phyloP scores from a whole-genome alignment of 2,797 vertebrate genomes.

The Spea hammondii region DNA sequence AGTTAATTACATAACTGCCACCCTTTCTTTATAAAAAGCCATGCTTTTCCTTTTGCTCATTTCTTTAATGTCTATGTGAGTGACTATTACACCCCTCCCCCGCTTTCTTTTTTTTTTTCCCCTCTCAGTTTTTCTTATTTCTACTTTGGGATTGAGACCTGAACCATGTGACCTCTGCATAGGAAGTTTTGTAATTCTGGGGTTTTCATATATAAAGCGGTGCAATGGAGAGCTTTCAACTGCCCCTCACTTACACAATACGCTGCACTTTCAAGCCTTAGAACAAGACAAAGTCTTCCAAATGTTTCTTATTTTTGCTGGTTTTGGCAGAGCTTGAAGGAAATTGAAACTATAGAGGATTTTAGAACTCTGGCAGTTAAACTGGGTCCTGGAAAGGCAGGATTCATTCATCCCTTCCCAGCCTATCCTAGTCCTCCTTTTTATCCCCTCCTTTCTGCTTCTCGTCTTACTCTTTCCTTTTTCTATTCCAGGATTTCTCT shows the following conservation, averaged over 20 bases:
- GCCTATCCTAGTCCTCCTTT: constrained; percentile 24
- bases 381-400: constrained; percentile 28
- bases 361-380: constrained; percentile 46
- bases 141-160: not conserved
- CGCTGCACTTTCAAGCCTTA: constrained; percentile 22
- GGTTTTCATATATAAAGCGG: not conserved
- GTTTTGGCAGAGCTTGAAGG: constrained; percentile 49
- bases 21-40: no score
- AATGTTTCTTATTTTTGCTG: constrained; percentile 52
- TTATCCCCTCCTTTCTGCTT: constrained; percentile 40
- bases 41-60: no score
- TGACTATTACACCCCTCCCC: not conserved
- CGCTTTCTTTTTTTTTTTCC: not conserved
- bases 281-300: constrained; percentile 48
- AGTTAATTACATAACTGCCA: no score
- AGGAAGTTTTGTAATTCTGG: not conserved
- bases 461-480: constrained; percentile 39
- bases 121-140: not conserved
- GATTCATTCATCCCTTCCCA: constrained; percentile 40
- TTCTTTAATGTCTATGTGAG: not conserved
- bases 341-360: constrained; percentile 45
- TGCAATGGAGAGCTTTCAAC: constrained; percentile 29
- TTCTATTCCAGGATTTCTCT: constrained; percentile 18
- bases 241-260: constrained; percentile 27
- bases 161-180: not conserved